These are phyloP conservation scores for Neotoma lepida DNA, from an alignment of 2,113 vertebrate species.

Conservation along the genomic window DNA sequence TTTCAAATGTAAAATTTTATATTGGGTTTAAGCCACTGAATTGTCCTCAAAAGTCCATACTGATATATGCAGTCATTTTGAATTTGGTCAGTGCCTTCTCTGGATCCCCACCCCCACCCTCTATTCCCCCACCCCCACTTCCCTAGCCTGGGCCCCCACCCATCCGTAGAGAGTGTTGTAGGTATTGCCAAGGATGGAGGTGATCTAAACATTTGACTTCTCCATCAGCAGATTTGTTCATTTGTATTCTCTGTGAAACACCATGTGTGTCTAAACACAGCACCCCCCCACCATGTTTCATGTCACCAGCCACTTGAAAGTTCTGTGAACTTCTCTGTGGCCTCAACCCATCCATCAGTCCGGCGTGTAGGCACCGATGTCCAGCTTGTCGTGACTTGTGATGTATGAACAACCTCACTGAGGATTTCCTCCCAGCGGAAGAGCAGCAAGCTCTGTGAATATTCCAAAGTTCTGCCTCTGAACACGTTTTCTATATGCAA, in stretches of 20 bases:
- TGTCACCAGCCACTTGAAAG: background rate
- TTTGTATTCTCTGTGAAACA: slow-evolving; percentile 23
- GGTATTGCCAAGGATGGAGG: background rate
- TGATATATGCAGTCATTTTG: slow-evolving; percentile 36
- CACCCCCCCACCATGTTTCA: background rate
- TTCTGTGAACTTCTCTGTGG: background rate
- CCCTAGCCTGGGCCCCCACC: background rate
- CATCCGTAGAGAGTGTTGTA: background rate
- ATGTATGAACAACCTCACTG: slow-evolving; percentile 23
- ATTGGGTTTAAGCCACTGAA: slow-evolving; percentile 22
- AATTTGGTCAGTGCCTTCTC: slow-evolving; percentile 57
- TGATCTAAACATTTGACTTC: background rate
- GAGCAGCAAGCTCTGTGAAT: slow-evolving; percentile 34
- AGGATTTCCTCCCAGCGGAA: slow-evolving; percentile 19
- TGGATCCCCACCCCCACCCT: background rate
- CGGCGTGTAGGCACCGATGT: background rate
- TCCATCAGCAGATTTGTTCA: background rate
- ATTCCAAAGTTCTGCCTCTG: slow-evolving; percentile 60
- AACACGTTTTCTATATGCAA: slow-evolving; percentile 73
- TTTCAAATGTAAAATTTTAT: slow-evolving; percentile 40
- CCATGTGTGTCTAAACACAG: background rate
- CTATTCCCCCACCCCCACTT: background rate
- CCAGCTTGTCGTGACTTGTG: background rate
- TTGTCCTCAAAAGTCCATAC: background rate
- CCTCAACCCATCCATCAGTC: slow-evolving; percentile 24